Base-by-base conservation (phyloP, 2,888 invertebrate species). In the Tholera decimalis region DNA sequence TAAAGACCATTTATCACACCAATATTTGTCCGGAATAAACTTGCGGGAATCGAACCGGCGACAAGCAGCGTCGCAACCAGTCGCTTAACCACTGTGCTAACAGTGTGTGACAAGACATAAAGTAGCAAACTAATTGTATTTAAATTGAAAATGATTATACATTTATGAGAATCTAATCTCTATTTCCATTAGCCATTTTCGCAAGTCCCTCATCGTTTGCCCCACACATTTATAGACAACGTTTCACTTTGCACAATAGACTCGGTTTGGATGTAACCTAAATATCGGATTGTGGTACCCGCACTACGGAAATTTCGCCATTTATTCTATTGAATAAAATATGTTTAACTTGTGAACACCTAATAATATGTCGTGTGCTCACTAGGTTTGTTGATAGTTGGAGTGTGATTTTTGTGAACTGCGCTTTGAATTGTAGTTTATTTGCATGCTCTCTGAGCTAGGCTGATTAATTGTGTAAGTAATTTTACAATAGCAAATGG, bases 191-290 rank as follows among this genome's bases (percentile, higher is more conserved):
- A 37, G 1, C 11, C n/a, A 26, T 0, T 30, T 44, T 78, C 68
- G 79, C 73, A 60, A 28, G 0, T 74, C 74, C 69, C 83, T 85
- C 68, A 20, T 85, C 33, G 67, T 83, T 88, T 85, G 73, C n/a
- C 51, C 88, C 89, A 86, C 20, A 81, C 83, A 72, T 63, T 83
- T 89, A 89, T 85, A 85, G 87, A 89, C 88, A 90, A 92, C 92
- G 88, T 92, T 94, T 93, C 90, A 92, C 92, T 93, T 93, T 90
- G 91, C 91, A 93, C 92, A 94, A 93, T 93, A 92, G 92, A 91
- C 90, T 90, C 85, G 87, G 92, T 93, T 93, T 92, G 91, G 88
- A 85, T 89, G 91, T 93, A 93, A 93, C 93, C 94, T 93, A 94
- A 94, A 94, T 93, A 93, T 94, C 91, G 89, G 86, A 91, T 93